Percentiles rank a stretch among this genome's conserved stretches.
These are phyloP conservation scores for Corapipo altera DNA, from an alignment of 2,113 vertebrate species.

Conservation along the genomic window DNA sequence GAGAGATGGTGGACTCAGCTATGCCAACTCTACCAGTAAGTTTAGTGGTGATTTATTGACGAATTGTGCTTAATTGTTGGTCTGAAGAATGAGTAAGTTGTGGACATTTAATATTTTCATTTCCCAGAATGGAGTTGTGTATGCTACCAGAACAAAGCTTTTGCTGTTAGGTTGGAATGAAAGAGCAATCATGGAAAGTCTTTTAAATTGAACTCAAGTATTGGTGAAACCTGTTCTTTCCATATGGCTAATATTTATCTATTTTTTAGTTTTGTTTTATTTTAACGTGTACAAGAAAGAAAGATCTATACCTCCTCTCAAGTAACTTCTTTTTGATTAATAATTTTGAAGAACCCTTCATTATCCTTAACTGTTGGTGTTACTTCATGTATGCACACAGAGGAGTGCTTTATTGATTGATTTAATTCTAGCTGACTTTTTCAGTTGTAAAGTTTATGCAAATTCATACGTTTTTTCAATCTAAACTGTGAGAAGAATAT, in stretches of 20 bases:
- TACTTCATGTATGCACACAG: background rate
- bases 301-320: conserved; percentile 1
- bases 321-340: conserved; percentile 36
- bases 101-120: background rate
- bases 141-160: background rate
- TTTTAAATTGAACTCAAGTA: background rate
- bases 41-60: background rate
- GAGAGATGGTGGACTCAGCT: background rate
- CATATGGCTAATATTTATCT: background rate
- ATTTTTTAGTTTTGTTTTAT: background rate
- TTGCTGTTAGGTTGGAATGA: background rate
- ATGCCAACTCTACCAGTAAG: background rate
- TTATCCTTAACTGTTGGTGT: background rate
- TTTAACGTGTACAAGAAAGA: background rate
- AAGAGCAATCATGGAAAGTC: background rate
- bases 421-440: conserved; percentile 78
- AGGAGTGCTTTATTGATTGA: conserved; percentile 72
- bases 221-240: background rate
- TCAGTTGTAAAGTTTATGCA: conserved; percentile 68
- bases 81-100: background rate
- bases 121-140: background rate
- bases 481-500: conserved; percentile 70
- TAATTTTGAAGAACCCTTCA: background rate
- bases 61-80: background rate
- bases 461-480: conserved; percentile 66